Conservation (phyloP, 2,113 vertebrate genomes). For the Arothron firmamentum region DNA sequence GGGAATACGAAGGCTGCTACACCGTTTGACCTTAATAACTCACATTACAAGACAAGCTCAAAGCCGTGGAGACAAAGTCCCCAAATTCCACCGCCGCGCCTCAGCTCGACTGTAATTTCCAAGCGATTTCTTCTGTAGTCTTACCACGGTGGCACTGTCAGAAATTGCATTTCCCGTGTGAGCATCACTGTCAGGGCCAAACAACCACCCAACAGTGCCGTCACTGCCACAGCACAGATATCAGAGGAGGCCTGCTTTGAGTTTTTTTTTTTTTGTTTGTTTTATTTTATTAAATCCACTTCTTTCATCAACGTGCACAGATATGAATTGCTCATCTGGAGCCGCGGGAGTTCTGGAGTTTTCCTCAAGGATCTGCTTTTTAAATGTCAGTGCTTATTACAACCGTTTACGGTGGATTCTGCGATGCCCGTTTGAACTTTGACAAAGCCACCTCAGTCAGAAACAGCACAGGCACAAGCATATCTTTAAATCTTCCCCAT, state of each 20-base stretch:
- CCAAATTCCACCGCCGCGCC: not conserved
- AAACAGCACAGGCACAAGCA: constrained; percentile 17
- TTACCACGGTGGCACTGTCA: constrained; percentile 29
- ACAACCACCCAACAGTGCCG: constrained; percentile 33
- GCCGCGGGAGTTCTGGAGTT: too few species aligned
- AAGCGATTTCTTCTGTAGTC: constrained; percentile 33
- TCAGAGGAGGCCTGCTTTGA: constrained; percentile 7
- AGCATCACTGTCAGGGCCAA: constrained; percentile 41
- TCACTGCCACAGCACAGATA: constrained; percentile 5
- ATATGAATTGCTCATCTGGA: too few species aligned
- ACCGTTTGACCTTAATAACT: constrained; percentile 10
- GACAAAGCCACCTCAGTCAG: constrained; percentile 1
- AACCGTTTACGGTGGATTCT: constrained; percentile 23
- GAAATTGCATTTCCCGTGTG: constrained; percentile 36
- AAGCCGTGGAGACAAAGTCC: constrained; percentile 1
- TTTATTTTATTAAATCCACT: constrained; percentile 4
- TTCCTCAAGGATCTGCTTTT: constrained; percentile 16
- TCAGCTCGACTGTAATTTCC: constrained; percentile 40
- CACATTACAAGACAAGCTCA: constrained; percentile 10
- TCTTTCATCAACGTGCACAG: not conserved
- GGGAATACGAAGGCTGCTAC: not conserved
- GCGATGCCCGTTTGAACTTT: constrained; percentile 29
- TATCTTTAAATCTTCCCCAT: constrained; percentile 18
- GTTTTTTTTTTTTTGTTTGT: constrained; percentile 18
- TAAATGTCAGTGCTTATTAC: constrained; percentile 20